phyloP scores from a whole-genome alignment of 1,140 invertebrate genomes.

The Drosophila grimshawi region DNA sequence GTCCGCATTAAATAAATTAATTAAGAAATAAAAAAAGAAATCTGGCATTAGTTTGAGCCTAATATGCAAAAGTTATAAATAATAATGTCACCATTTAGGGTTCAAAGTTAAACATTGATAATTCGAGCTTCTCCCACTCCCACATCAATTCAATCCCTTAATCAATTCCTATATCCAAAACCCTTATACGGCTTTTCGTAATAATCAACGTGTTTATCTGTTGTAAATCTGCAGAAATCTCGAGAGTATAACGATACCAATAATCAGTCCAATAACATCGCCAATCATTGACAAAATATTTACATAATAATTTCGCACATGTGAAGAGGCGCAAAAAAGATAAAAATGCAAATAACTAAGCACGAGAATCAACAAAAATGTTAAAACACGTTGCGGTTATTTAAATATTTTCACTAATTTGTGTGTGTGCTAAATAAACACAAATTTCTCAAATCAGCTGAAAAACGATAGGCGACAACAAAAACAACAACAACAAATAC shows the following conservation, averaged over 20 bases:
- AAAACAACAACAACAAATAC: slow-evolving; percentile 28
- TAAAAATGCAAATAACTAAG: slow-evolving; percentile 4
- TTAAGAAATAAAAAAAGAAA: too few species aligned
- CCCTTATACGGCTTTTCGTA: not conserved
- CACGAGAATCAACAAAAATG: slow-evolving; percentile 33
- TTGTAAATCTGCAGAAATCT: slow-evolving; percentile 5
- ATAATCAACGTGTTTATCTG: not conserved
- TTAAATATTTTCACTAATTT: slow-evolving; percentile 77
- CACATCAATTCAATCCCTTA: not conserved
- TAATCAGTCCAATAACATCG: slow-evolving; percentile 34
- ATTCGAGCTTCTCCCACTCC: not conserved
- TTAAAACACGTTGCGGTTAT: slow-evolving; percentile 75
- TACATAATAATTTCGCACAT: slow-evolving; percentile 61
- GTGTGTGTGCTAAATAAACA: slow-evolving; percentile 43
- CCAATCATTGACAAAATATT: slow-evolving; percentile 49
- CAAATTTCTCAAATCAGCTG: slow-evolving; percentile 58
- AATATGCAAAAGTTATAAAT: too few species aligned
- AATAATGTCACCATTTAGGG: too few species aligned
- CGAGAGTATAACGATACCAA: slow-evolving; percentile 17
- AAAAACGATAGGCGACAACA: slow-evolving; percentile 42
- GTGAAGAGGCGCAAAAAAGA: not conserved
- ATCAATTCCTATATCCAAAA: not conserved
- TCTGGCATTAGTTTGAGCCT: too few species aligned
- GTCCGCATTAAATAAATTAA: too few species aligned
- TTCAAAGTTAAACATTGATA: not conserved